Evolutionary conservation across 1,140 invertebrate genomes (phyloP), one percentile per base, ranked within the genome.

Genomic region (Lordiphosa mommai): DNA sequence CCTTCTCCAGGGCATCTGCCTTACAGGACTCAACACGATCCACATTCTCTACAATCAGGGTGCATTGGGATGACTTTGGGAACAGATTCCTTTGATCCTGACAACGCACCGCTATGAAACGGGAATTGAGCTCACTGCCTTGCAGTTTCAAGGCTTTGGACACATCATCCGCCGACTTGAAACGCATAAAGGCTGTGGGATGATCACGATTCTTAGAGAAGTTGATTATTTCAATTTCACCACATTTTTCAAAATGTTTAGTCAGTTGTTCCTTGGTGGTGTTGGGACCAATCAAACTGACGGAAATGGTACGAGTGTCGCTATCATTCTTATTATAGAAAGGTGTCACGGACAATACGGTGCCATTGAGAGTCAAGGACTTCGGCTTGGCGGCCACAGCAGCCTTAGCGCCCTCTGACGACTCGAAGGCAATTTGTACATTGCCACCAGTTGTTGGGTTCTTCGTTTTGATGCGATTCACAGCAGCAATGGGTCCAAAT

Each of bases 31-130:
- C 63, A 14, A 52, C 43, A 4, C 48, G 68, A 27, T 56, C 56
- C 2, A 38, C 56, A 43, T 87, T 87, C 1, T 23, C 23, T 0
- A 87, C 1, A 1, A 52, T 32, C 29, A 87, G 9, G 4, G 79
- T 85, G 30, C 37, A 50, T 7, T 50, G 41, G 6, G 52, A 23
- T 0, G 40, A 36, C 27, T 64, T 72, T 0, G 44, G 0, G 0
- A 9, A 2, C 20, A 53, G 63, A 0, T 6, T 8, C 9, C 43
- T 55, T 5, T 27, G 14, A n/a, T n/a, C n/a, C n/a, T 0, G 32
- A 4, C 0, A 17, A 4, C 61, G 58, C 2, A 86, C 79, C 1
- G 71, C 67, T 20, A 87, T 73, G 16, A 61, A 87, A 1, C 56
- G 61, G 0, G 37, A 60, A 36, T 82, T 66, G 0, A 80, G 34